A percentile compares a stretch with the other conserved stretches of the same genome.
These are phyloP conservation scores for Orestias chungarensis DNA, from an alignment of 2,797 vertebrate genomes.

Conservation along the genomic window DNA sequence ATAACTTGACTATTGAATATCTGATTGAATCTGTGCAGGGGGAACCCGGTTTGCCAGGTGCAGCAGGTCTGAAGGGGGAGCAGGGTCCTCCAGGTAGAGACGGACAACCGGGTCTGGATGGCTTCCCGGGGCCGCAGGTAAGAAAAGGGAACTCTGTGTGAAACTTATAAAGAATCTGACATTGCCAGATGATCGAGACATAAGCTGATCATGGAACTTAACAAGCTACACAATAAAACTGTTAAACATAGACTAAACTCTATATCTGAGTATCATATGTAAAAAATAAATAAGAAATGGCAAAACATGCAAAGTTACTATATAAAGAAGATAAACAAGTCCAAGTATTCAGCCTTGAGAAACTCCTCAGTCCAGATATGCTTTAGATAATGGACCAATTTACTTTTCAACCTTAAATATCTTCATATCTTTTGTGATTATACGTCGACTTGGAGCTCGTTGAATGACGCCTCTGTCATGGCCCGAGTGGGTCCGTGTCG, in stretches of 20 bases:
- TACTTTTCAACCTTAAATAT: not conserved
- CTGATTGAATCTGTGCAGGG: slow-evolving; percentile 68
- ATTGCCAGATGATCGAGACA: not conserved
- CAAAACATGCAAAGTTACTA: not conserved
- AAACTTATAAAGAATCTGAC: not conserved
- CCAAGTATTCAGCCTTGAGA: not conserved
- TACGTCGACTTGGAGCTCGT: no score
- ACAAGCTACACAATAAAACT: not conserved
- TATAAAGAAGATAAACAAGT: not conserved
- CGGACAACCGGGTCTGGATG: slow-evolving; percentile 87
- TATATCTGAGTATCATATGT: not conserved
- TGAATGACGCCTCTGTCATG: no score
- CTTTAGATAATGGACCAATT: not conserved
- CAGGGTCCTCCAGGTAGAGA: slow-evolving; percentile 79
- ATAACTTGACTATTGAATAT: not conserved
- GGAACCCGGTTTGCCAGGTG: slow-evolving; percentile 81
- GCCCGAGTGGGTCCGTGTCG: no score
- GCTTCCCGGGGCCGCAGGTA: slow-evolving; percentile 88
- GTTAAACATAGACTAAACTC: not conserved
- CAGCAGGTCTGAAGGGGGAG: slow-evolving; percentile 80
- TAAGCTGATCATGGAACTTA: not conserved
- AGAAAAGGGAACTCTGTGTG: not conserved
- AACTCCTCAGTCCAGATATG: not conserved
- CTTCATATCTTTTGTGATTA: no score
- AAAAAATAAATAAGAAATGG: not conserved